Conservation (phyloP, 1,140 invertebrate species). For the Drosophila repletoides region DNA sequence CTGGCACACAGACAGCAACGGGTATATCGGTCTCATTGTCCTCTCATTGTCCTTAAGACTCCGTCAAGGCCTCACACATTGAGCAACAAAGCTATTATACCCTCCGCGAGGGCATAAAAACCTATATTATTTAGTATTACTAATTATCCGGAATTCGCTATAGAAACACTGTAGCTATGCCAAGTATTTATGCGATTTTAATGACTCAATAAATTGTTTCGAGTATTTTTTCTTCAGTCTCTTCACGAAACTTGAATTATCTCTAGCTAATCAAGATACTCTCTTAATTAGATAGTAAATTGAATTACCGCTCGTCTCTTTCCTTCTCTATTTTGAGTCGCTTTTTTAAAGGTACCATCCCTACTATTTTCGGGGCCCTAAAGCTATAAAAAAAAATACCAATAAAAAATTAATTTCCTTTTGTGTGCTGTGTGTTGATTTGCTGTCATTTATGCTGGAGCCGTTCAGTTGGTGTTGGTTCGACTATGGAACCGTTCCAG, state of each 20-base stretch:
- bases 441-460: not conserved
- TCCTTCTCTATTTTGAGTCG: not conserved
- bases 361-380: conserved; percentile 16
- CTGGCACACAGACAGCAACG: no score
- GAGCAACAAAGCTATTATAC: no score
- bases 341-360: conserved; percentile 5
- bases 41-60: no score
- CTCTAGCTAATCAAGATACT: conserved; percentile 4
- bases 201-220: conserved; percentile 17
- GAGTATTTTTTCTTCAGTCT: not conserved
- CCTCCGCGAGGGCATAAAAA: no score
- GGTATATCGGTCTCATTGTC: no score
- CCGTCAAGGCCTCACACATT: no score
- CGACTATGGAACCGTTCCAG: not conserved
- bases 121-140: not conserved
- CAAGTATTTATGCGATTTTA: conserved; percentile 5
- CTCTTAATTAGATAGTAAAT: conserved; percentile 27
- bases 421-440: conserved; percentile 9
- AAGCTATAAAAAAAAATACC: conserved; percentile 24
- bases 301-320: conserved; percentile 13
- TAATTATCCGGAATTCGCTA: not conserved
- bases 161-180: not conserved
- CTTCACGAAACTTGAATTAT: no score
- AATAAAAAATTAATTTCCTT: conserved; percentile 41
- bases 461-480: not conserved